Evolutionary conservation across 2,888 invertebrate species (phyloP).

Genomic region (Cerastis rubricosa): DNA sequence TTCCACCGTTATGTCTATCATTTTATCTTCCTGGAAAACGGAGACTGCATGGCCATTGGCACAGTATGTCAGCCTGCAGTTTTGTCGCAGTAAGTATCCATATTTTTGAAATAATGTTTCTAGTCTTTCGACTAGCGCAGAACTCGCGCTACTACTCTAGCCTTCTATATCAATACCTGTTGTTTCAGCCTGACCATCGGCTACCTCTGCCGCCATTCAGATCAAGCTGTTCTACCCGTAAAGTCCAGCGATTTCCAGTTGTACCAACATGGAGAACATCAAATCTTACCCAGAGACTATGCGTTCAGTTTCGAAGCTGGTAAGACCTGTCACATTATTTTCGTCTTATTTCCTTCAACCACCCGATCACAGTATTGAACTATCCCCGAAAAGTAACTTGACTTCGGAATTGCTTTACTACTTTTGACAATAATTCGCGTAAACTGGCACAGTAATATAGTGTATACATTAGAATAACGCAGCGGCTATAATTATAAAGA

Average conservation of each 20-base stretch:
- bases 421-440: not conserved
- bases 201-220: constrained; percentile 89
- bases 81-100: constrained; percentile 89
- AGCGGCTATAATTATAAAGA: no score
- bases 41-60: constrained; percentile 92
- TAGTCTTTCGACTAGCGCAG: no score
- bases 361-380: not conserved
- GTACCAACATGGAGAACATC: constrained; percentile 92
- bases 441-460: not conserved
- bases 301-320: constrained; percentile 91
- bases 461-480: not conserved
- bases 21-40: constrained; percentile 93
- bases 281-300: constrained; percentile 91
- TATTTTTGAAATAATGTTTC: not conserved
- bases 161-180: not conserved
- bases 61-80: constrained; percentile 92
- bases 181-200: constrained; percentile 91
- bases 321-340: constrained; percentile 68
- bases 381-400: not conserved
- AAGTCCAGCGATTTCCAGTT: constrained; percentile 90
- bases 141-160: not conserved
- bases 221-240: constrained; percentile 83
- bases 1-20: constrained; percentile 93
- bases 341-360: not conserved
- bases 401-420: not conserved